A percentile compares a stretch with the other conserved stretches of the same genome.
phyloP scores from a whole-genome alignment of 1,140 invertebrate species.

The Nasonia giraulti region DNA sequence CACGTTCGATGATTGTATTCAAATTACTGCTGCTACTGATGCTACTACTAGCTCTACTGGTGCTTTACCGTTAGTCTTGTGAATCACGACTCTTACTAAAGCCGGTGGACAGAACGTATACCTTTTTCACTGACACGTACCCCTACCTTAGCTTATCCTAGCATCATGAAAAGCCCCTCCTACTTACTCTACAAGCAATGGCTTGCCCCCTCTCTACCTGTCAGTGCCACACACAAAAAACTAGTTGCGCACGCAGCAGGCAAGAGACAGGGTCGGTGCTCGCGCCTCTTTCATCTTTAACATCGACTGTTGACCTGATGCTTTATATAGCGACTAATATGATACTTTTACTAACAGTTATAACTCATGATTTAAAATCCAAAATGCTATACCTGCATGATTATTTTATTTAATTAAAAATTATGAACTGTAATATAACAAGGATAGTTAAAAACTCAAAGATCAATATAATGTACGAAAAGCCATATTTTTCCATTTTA shows the following conservation, averaged over 20 bases:
- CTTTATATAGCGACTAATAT: background rate
- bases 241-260: constrained; percentile 11
- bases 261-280: background rate
- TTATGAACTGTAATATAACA: too few relatives aligned
- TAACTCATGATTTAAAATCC: background rate
- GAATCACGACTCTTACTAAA: background rate
- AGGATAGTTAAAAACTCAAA: too few relatives aligned
- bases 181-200: background rate
- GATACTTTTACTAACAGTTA: background rate
- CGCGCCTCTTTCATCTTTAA: background rate
- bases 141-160: background rate
- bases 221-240: background rate
- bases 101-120: constrained; percentile 1
- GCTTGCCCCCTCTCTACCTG: constrained; percentile 16
- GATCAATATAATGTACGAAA: too few relatives aligned
- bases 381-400: too few relatives aligned
- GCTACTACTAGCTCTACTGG: background rate
- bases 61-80: background rate
- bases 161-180: constrained; percentile 1
- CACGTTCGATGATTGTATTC: background rate
- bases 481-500: too few relatives aligned
- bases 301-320: background rate
- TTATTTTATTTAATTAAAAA: too few relatives aligned
- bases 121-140: background rate
- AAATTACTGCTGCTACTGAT: background rate